A percentile compares a stretch with the other conserved stretches of the same genome.
Conservation (phyloP, 2,888 invertebrate genomes). For the Andrena chrysosceles region DNA sequence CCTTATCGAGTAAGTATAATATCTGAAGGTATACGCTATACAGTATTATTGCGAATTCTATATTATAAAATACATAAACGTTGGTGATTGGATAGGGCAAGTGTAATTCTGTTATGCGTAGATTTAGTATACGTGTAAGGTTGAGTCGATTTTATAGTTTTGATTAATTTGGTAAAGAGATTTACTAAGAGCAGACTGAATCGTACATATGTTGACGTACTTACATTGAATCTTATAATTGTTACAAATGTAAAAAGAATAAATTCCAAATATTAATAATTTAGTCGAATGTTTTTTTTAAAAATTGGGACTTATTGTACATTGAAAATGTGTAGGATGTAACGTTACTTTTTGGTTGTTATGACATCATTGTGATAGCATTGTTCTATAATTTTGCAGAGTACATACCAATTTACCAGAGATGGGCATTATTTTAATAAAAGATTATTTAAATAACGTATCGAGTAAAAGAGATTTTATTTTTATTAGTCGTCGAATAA, state of each 20-base stretch:
- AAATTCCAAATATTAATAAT: conserved; percentile 8
- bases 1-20: conserved; percentile 2
- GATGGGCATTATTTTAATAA: too few species aligned
- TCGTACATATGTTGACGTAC: conserved; percentile 32
- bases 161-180: not conserved
- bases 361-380: too few species aligned
- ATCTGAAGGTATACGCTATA: not conserved
- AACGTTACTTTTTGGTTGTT: conserved; percentile 11
- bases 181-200: not conserved
- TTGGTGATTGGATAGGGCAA: conserved; percentile 5
- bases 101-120: not conserved
- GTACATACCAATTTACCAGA: too few species aligned
- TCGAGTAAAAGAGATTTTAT: too few species aligned
- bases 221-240: conserved; percentile 19
- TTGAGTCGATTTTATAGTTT: not conserved
- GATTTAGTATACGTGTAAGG: not conserved
- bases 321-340: conserved; percentile 22
- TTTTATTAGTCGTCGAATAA: too few species aligned
- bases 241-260: conserved; percentile 11
- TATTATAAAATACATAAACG: not conserved
- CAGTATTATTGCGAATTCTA: conserved; percentile 16
- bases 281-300: conserved; percentile 48
- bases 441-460: too few species aligned
- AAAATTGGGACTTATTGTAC: conserved; percentile 37
- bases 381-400: too few species aligned